These are phyloP conservation scores for Semnopithecus entellus DNA, from an alignment of 2,113 vertebrate genomes.

Conservation along the genomic window DNA sequence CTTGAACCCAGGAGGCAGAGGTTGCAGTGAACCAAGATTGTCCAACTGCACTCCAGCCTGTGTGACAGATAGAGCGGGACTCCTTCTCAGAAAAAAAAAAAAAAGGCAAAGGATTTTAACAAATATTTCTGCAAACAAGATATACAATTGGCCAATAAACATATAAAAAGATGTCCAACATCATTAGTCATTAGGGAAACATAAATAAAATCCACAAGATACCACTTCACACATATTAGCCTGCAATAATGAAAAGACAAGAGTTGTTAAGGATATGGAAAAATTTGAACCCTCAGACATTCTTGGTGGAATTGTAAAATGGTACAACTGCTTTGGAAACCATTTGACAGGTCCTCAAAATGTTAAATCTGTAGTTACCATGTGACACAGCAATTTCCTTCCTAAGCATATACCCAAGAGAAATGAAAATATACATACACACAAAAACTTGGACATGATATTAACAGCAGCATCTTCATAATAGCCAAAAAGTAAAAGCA, in stretches of 20 bases:
- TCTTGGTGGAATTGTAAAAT: neutral
- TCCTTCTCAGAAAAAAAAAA: neutral
- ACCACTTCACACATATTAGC: neutral
- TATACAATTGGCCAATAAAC: neutral
- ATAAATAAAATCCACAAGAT: neutral
- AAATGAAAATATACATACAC: neutral
- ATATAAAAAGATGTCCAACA: neutral
- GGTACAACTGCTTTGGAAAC: neutral
- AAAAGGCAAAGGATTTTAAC: neutral
- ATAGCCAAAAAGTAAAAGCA: neutral
- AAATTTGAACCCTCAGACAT: neutral
- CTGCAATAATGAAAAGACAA: neutral
- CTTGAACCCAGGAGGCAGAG: too few species aligned
- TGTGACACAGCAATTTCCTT: neutral
- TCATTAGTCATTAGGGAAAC: neutral
- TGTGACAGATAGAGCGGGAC: too few species aligned
- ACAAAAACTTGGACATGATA: neutral
- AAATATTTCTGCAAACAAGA: neutral
- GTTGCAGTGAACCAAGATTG: too few species aligned
- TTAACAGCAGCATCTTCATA: neutral
- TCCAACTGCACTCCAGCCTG: too few species aligned
- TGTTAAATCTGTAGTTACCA: neutral
- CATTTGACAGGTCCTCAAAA: neutral
- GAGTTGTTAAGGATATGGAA: neutral
- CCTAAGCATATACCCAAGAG: neutral